Percentiles rank a stretch among this genome's conserved stretches.
These are phyloP conservation scores for Melipona beecheii DNA, from an alignment of 2,888 invertebrate species.

Conservation along the genomic window DNA sequence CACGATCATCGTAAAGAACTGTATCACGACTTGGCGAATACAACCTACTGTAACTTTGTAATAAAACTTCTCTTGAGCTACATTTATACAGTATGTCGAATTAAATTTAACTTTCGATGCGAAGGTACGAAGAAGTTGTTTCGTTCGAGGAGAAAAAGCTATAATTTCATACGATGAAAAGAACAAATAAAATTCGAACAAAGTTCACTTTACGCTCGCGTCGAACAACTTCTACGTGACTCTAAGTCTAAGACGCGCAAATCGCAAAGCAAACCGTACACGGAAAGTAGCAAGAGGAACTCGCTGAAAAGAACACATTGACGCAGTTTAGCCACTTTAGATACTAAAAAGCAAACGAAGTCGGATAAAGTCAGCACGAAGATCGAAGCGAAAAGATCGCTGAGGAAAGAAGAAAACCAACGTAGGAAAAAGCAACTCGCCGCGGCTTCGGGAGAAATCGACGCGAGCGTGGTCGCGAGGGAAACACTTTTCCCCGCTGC, in stretches of 20 bases:
- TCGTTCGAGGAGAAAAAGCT: neutral
- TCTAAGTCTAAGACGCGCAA: neutral
- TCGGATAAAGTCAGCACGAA: neutral
- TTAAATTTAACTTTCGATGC: neutral
- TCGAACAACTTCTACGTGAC: neutral
- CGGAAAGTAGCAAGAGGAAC: too few species aligned
- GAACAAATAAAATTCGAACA: neutral
- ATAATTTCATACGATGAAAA: neutral
- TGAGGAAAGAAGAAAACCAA: neutral
- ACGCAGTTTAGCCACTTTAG: neutral
- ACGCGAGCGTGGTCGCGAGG: neutral
- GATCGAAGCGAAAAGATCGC: neutral
- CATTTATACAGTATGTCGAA: neutral
- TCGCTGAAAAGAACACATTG: neutral
- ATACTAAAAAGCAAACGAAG: neutral
- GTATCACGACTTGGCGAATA: constrained; percentile 2
- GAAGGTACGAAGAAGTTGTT: neutral
- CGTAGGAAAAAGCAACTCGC: neutral
- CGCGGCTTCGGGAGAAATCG: constrained; percentile 1
- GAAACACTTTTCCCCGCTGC: constrained; percentile 15
- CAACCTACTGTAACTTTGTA: constrained; percentile 9
- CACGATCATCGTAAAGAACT: neutral
- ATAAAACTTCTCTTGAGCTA: neutral
- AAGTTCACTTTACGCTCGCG: neutral
- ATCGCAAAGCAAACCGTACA: neutral